These are phyloP conservation scores for Etheostoma spectabile DNA, from an alignment of 2,113 vertebrate genomes.

Conservation along the genomic window DNA sequence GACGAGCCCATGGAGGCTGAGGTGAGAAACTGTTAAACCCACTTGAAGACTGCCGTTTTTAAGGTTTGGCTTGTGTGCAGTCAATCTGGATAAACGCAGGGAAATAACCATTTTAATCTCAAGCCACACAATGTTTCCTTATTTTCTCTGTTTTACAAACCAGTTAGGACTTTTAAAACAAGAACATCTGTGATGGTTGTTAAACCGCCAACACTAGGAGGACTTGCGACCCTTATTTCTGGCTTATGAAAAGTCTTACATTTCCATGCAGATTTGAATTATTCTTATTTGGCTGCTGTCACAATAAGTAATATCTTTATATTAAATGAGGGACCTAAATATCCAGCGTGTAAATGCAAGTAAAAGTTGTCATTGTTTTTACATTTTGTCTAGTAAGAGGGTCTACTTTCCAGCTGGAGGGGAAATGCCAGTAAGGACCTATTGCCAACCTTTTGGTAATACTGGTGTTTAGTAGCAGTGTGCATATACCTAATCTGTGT, in stretches of 20 bases:
- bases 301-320: neutral
- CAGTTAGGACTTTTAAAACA: neutral
- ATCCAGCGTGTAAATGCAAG: conserved; percentile 15
- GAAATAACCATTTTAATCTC: neutral
- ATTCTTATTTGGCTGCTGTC: neutral
- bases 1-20: conserved; percentile 97
- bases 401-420: conserved; percentile 38
- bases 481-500: neutral
- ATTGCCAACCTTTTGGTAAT: conserved; percentile 34
- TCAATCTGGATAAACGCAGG: neutral
- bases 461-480: neutral
- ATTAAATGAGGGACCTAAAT: neutral
- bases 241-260: neutral
- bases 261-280: neutral
- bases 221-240: neutral
- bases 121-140: neutral
- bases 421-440: conserved; percentile 35
- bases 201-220: neutral
- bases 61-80: neutral
- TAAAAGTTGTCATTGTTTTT: conserved; percentile 40
- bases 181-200: neutral
- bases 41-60: neutral
- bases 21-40: conserved; percentile 77
- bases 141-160: neutral
- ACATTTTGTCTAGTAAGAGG: conserved; percentile 36